phyloP scores from a whole-genome alignment of 2,113 vertebrate species.

The Malurus elegans region DNA sequence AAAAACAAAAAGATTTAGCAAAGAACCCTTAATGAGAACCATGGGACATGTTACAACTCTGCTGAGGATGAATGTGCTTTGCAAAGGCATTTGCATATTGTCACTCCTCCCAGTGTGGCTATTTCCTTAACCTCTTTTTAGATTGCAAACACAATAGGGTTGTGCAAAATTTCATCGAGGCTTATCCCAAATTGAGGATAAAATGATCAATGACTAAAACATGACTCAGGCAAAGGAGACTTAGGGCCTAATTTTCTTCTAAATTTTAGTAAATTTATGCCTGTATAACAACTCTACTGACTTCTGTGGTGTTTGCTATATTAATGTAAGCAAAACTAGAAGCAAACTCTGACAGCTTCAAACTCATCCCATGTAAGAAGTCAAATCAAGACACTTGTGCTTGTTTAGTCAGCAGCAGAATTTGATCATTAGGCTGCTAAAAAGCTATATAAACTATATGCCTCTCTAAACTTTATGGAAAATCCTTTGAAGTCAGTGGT shows the following conservation, averaged over 20 bases:
- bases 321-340: not conserved
- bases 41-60: constrained; percentile 63
- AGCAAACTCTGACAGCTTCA: not conserved
- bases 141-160: constrained; percentile 12
- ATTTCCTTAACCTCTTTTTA: constrained; percentile 66
- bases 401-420: not conserved
- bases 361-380: not conserved
- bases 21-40: constrained; percentile 64
- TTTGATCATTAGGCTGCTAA: not conserved
- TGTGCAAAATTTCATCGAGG: constrained; percentile 26
- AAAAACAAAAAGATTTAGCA: constrained; percentile 62
- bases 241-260: constrained; percentile 21
- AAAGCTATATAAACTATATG: not conserved
- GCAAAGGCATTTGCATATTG: constrained; percentile 64
- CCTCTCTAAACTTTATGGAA: not conserved
- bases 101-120: constrained; percentile 64
- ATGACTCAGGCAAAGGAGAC: constrained; percentile 40
- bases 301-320: not conserved
- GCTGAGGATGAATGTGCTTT: constrained; percentile 61
- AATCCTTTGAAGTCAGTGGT: not conserved
- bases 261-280: constrained; percentile 12
- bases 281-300: not conserved
- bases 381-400: not conserved
- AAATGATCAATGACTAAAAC: constrained; percentile 60
- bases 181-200: constrained; percentile 47